Percentiles rank a stretch among this genome's conserved stretches.
phyloP scores from a whole-genome alignment of 2,888 invertebrate species.

The Lottia scabra region DNA sequence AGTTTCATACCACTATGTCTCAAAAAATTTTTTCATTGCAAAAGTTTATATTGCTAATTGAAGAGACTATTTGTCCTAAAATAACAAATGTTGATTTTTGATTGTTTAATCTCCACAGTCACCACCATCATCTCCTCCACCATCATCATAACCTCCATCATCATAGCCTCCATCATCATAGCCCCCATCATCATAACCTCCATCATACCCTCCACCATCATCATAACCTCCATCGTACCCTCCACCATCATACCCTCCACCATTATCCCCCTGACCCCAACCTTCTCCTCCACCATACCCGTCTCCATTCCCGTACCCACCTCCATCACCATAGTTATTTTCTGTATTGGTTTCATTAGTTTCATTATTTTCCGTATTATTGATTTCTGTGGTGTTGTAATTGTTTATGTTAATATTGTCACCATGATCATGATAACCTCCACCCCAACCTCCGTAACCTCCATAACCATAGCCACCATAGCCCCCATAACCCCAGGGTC shows the following conservation, averaged over 20 bases:
- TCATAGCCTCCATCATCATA: constrained; percentile 13
- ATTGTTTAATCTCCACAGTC: constrained; percentile 9
- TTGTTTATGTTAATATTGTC: constrained; percentile 25
- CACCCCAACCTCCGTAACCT: constrained; percentile 17
- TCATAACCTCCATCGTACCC: not conserved
- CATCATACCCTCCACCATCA: constrained; percentile 4
- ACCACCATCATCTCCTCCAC: constrained; percentile 19
- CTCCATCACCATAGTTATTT: constrained; percentile 18
- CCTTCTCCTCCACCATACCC: constrained; percentile 14
- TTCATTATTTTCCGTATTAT: constrained; percentile 23
- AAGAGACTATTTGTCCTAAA: no score
- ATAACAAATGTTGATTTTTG: no score
- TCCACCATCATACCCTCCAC: not conserved
- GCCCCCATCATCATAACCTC: constrained; percentile 17
- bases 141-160: constrained; percentile 12
- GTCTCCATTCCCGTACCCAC: constrained; percentile 4
- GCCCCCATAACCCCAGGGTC: constrained; percentile 21
- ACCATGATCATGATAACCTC: constrained; percentile 21
- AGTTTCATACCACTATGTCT: no score
- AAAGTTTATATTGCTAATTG: no score
- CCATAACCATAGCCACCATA: constrained; percentile 5
- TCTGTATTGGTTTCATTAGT: constrained; percentile 19
- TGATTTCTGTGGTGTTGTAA: constrained; percentile 23
- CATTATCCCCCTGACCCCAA: constrained; percentile 8
- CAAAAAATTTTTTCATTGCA: no score